phyloP scores from a whole-genome alignment of 2,113 vertebrate species.

The Rhinopomastus cyanomelas region DNA sequence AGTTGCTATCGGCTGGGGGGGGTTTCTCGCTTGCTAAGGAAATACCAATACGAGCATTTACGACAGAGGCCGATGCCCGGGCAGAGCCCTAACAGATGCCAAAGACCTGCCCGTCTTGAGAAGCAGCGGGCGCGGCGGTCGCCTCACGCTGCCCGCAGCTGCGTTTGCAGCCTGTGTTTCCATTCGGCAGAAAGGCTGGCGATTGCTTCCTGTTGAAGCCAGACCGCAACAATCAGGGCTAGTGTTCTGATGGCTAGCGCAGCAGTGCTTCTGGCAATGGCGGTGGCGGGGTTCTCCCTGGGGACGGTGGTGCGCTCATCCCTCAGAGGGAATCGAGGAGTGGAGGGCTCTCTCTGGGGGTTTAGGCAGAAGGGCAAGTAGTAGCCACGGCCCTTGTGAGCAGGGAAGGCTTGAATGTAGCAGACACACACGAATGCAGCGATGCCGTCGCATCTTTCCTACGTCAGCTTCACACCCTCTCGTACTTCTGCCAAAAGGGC shows the following conservation, averaged over 20 bases:
- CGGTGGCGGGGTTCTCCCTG: background rate
- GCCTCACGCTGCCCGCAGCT: slow-evolving; percentile 46
- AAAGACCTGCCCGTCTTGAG: slow-evolving; percentile 85
- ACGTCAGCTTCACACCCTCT: slow-evolving; percentile 32
- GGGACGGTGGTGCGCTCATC: background rate
- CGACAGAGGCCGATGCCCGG: slow-evolving; percentile 72
- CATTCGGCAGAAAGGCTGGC: slow-evolving; percentile 39
- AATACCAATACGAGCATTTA: slow-evolving; percentile 68
- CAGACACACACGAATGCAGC: slow-evolving; percentile 34
- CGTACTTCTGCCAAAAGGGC: slow-evolving; percentile 76
- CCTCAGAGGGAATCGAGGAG: slow-evolving; percentile 7
- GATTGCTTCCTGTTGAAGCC: background rate
- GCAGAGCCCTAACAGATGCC: slow-evolving; percentile 83
- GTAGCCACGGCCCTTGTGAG: slow-evolving; percentile 2
- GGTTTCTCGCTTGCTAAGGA: slow-evolving; percentile 70
- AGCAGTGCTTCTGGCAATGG: background rate
- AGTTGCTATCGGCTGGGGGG: slow-evolving; percentile 56
- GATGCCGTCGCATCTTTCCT: slow-evolving; percentile 43
- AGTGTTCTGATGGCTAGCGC: slow-evolving; percentile 38
- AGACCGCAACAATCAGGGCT: slow-evolving; percentile 40
- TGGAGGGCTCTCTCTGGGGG: slow-evolving; percentile 8
- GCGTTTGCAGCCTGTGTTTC: slow-evolving; percentile 40
- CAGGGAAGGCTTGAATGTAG: slow-evolving; percentile 43
- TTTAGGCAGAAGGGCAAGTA: background rate
- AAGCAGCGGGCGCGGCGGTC: slow-evolving; percentile 58